A percentile compares a stretch with the other conserved stretches of the same genome.
phyloP scores from a whole-genome alignment of 2,797 vertebrate species.

The Heterohyrax brucei region DNA sequence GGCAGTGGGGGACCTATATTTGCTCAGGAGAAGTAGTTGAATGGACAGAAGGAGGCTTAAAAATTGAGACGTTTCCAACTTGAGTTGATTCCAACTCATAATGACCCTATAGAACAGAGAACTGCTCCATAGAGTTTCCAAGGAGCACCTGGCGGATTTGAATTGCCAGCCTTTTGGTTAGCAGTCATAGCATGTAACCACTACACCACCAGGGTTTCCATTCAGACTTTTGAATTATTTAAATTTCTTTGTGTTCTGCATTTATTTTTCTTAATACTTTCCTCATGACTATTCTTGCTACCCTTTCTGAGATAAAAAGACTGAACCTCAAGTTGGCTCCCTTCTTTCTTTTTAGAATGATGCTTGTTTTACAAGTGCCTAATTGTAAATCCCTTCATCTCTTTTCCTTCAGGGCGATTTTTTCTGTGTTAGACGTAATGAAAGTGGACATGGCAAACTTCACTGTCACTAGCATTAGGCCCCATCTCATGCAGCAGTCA shows the following conservation, averaged over 20 bases:
- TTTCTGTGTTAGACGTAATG: slow-evolving; percentile 97
- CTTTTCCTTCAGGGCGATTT: slow-evolving; percentile 94
- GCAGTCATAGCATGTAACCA: too few species aligned
- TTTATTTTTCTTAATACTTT: slow-evolving; percentile 30
- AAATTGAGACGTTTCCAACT: not conserved
- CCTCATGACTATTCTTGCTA: slow-evolving; percentile 28
- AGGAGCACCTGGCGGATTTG: too few species aligned
- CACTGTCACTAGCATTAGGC: slow-evolving; percentile 95
- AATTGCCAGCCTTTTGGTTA: too few species aligned
- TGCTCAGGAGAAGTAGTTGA: not conserved
- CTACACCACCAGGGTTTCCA: too few species aligned
- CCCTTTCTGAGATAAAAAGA: slow-evolving; percentile 35
- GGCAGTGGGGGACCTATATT: not conserved
- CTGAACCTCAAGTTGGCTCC: not conserved
- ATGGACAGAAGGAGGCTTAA: not conserved
- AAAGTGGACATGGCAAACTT: slow-evolving; percentile 99
- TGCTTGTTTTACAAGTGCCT: not conserved
- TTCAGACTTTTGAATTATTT: not conserved
- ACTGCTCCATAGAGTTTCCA: too few species aligned
- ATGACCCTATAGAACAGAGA: too few species aligned
- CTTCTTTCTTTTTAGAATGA: slow-evolving; percentile 19
- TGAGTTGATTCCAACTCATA: too few species aligned
- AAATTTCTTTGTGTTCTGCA: slow-evolving; percentile 6
- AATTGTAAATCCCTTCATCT: slow-evolving; percentile 70
- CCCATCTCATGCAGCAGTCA: slow-evolving; percentile 98